phyloP scores from a whole-genome alignment of 35 echinoderm and acorn worm species.

The Hemicentrotus pulcherrimus region DNA sequence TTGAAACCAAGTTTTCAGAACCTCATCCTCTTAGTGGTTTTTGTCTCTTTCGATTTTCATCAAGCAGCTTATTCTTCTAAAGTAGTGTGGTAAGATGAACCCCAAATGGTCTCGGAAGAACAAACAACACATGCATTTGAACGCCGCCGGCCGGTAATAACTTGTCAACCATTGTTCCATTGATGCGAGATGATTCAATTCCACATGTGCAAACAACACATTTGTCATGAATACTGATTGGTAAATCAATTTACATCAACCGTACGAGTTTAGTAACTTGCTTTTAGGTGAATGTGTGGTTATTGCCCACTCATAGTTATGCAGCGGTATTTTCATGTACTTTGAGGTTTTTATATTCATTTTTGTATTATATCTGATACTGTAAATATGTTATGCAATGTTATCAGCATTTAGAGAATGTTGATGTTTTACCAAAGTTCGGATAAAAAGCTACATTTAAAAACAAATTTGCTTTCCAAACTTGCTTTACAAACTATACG shows the following conservation, averaged over 20 bases:
- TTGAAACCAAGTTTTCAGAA: not conserved
- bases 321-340: too few relatives aligned
- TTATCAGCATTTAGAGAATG: too few relatives aligned
- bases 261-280: not conserved
- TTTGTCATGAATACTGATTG: not conserved
- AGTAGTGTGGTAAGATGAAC: not conserved
- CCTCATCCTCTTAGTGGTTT: not conserved
- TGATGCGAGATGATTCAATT: not conserved
- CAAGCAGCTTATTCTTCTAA: not conserved
- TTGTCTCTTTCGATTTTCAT: constrained; percentile 6
- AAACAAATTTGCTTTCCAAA: too few relatives aligned
- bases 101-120: not conserved
- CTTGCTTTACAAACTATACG: too few relatives aligned
- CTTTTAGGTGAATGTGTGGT: too few relatives aligned
- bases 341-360: too few relatives aligned
- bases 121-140: not conserved
- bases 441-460: too few relatives aligned
- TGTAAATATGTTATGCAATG: too few relatives aligned
- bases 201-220: not conserved
- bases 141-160: not conserved
- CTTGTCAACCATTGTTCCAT: not conserved
- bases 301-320: too few relatives aligned
- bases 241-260: not conserved
- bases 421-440: too few relatives aligned
- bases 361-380: too few relatives aligned